Conservation (phyloP, 2,113 vertebrate genomes). For the Ceratotherium simum region DNA sequence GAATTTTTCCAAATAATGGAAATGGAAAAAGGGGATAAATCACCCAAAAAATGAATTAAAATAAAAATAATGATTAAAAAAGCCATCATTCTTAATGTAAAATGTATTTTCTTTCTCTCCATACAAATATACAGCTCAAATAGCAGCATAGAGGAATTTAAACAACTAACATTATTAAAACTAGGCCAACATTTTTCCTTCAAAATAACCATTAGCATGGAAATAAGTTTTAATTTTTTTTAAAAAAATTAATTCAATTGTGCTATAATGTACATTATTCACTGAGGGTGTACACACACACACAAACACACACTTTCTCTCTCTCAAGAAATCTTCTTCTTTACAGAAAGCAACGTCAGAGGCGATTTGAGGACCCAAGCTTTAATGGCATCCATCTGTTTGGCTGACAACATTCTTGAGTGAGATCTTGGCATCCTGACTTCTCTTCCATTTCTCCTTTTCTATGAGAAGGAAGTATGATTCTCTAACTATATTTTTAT, state of each 20-base stretch:
- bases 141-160: background rate
- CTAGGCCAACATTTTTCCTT: background rate
- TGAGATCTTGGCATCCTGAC: background rate
- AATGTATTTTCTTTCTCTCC: background rate
- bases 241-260: background rate
- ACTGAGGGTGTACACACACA: background rate
- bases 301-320: background rate
- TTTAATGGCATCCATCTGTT: background rate
- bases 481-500: background rate
- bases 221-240: background rate
- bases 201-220: background rate
- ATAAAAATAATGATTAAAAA: background rate
- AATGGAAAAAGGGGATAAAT: background rate
- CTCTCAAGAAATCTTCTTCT: background rate
- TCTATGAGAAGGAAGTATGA: background rate
- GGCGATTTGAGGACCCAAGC: background rate
- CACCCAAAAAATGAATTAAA: background rate
- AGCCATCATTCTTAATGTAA: background rate
- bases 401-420: background rate
- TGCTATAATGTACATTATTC: background rate
- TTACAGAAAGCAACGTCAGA: background rate
- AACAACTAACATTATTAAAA: background rate
- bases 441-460: background rate
- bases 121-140: background rate
- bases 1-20: background rate